Conservation (phyloP, 2,113 vertebrate genomes). For the Ictalurus punctatus region DNA sequence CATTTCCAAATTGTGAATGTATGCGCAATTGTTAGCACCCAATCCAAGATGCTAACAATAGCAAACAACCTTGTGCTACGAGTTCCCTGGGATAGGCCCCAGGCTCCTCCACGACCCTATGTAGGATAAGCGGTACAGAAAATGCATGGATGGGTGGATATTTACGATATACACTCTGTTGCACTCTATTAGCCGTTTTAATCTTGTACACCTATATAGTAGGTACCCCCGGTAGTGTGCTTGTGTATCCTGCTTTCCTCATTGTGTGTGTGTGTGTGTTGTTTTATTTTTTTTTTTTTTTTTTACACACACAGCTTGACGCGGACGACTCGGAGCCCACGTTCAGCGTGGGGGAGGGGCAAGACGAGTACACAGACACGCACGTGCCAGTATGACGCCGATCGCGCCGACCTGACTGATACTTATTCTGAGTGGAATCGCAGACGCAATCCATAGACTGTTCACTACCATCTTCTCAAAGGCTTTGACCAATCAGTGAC, state of each 20-base stretch:
- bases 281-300: neutral
- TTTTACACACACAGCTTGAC: constrained; percentile 78
- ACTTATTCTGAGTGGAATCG: neutral
- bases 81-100: too few species aligned
- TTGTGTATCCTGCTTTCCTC: neutral
- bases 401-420: neutral
- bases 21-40: too few species aligned
- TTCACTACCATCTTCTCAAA: neutral
- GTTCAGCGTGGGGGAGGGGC: constrained; percentile 83
- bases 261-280: neutral
- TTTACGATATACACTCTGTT: too few species aligned
- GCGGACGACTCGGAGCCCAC: constrained; percentile 87
- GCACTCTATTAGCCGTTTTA: neutral
- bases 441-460: neutral
- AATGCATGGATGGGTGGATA: too few species aligned
- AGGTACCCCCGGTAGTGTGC: neutral
- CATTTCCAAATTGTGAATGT: too few species aligned
- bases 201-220: neutral
- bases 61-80: too few species aligned
- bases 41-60: too few species aligned
- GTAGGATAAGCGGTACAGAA: too few species aligned
- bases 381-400: constrained; percentile 86
- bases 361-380: constrained; percentile 95
- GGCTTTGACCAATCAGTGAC: constrained; percentile 4
- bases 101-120: too few species aligned